Conservation (phyloP, 2,888 invertebrate species). For the Cremastinae sp. region DNA sequence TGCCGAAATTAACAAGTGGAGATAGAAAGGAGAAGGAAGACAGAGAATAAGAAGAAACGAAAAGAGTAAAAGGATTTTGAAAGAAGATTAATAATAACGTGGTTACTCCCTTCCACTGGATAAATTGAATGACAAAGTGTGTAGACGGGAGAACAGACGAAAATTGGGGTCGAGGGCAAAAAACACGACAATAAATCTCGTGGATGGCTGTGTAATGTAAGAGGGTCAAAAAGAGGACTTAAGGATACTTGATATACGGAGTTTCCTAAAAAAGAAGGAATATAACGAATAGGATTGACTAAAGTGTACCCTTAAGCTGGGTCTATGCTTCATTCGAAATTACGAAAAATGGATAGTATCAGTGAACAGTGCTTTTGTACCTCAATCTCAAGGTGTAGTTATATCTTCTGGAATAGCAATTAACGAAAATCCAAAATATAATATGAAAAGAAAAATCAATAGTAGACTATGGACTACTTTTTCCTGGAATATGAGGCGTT, state of each 20-base stretch:
- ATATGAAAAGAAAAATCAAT: too few species aligned
- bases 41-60: neutral
- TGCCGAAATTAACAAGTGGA: neutral
- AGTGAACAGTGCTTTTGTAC: too few species aligned
- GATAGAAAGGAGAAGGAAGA: neutral
- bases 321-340: conserved; percentile 3
- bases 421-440: too few species aligned
- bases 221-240: conserved; percentile 1
- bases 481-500: too few species aligned
- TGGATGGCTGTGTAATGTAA: neutral
- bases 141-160: conserved; percentile 5
- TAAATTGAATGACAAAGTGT: conserved; percentile 11
- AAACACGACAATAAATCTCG: conserved; percentile 23
- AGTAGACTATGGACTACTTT: too few species aligned
- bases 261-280: conserved; percentile 7
- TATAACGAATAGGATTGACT: conserved; percentile 4
- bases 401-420: too few species aligned
- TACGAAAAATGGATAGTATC: neutral
- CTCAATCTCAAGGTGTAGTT: too few species aligned
- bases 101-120: neutral
- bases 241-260: conserved; percentile 22
- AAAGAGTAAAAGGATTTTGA: neutral
- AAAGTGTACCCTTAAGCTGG: conserved; percentile 2
- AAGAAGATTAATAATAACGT: conserved; percentile 9
- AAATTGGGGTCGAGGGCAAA: conserved; percentile 7